Base-by-base conservation (phyloP, 2,797 vertebrate genomes). In the Sitta carolinensis region DNA sequence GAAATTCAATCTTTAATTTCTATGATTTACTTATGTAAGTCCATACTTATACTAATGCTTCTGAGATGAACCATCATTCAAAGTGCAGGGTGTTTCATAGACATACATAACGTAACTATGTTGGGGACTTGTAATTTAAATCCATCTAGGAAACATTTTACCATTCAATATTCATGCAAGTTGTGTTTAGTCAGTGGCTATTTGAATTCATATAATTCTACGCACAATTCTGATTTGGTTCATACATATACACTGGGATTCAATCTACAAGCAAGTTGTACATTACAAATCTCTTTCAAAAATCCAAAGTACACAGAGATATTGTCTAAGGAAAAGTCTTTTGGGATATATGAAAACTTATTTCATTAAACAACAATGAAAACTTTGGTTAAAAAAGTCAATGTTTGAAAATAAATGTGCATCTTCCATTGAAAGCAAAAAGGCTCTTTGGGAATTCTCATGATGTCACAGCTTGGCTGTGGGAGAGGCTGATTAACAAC, bases 401-500 rank as follows among this genome's bases (percentile, higher is more conserved):
- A 45, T 55, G 22, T 76, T 74, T 85, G 42, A 83, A 90, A 93
- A 90, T 48, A 90, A 79, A 32, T 66, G 7, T 67, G 48, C 22
- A 45, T 74, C 38, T 93, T 84, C 52, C 61, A 72, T 2, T 72
- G 61, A 90, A 89, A 74, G 36, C 27, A 68, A 67, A 84, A 92
- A 54, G 11, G 18, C 12, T 89, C 36, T 67, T 80, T 80, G 81
- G 32, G 45, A 90, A 59, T 78, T 51, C 25, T 63, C 26, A 43
- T 63, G 38, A 73, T 87, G 81, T 72, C 88, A 94, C 79, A 91
- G n/a, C 22, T 69, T 77, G 57, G 16, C 40, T 74, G 18, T 89
- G 68, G 85, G 29, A 40, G 70, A 83, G 51, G 45, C 27, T 95
- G 90, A 84, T 83, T 74, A 90, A 92, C 27, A 93, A 70, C 22